phyloP scores from a whole-genome alignment of 2,888 invertebrate species.

The Patella caerulea region DNA sequence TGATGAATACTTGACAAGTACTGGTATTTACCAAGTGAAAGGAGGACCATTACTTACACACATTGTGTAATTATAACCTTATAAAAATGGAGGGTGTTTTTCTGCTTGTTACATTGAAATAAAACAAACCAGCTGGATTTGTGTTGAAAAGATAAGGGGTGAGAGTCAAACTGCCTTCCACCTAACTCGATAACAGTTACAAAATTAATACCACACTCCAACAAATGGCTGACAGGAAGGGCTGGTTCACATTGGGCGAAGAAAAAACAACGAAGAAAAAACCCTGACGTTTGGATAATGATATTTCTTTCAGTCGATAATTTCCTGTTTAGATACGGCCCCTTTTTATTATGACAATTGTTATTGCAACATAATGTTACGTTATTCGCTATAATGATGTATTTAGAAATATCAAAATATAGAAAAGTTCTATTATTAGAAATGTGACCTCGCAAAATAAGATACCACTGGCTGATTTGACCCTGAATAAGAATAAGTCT shows the following conservation, averaged over 20 bases:
- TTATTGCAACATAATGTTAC: too few relatives aligned
- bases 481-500: too few relatives aligned
- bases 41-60: not conserved
- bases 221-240: constrained; percentile 13
- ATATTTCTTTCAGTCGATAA: not conserved
- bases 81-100: not conserved
- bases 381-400: too few relatives aligned
- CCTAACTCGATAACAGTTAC: constrained; percentile 2
- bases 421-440: too few relatives aligned
- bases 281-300: not conserved
- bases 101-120: constrained; percentile 8
- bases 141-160: constrained; percentile 5
- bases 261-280: not conserved
- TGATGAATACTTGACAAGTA: not conserved
- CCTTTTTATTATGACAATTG: too few relatives aligned
- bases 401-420: too few relatives aligned
- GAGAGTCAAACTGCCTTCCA: not conserved
- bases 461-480: too few relatives aligned
- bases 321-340: not conserved
- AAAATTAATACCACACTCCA: not conserved
- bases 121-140: constrained; percentile 2
- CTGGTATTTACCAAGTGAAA: not conserved
- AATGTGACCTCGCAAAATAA: too few relatives aligned
- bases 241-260: constrained; percentile 4
- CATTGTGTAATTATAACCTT: constrained; percentile 8